A percentile compares a stretch with the other conserved stretches of the same genome.
Conservation (phyloP, 1,140 invertebrate species). For the Drosophila equinoxialis region DNA sequence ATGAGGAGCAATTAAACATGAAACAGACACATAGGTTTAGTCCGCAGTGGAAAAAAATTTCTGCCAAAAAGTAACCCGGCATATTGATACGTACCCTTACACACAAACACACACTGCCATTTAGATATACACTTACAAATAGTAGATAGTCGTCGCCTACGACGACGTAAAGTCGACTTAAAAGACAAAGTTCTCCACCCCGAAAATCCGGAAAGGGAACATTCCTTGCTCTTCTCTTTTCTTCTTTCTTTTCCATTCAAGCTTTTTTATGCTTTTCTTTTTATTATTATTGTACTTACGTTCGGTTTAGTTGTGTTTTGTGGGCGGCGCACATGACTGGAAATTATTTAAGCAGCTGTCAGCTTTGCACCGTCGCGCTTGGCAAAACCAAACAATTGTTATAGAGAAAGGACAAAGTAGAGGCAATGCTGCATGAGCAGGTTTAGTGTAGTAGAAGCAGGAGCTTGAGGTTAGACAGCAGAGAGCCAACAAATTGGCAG, state of each 20-base stretch:
- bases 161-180: constrained; percentile 62
- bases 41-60: neutral
- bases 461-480: constrained; percentile 42
- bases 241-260: neutral
- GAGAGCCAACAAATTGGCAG: constrained; percentile 60
- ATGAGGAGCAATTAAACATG: constrained; percentile 62
- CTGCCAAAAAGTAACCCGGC: constrained; percentile 40
- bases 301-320: constrained; percentile 62
- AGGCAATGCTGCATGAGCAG: neutral
- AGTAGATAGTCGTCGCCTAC: constrained; percentile 18
- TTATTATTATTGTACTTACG: constrained; percentile 39
- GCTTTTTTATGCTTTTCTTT: constrained; percentile 18
- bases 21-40: constrained; percentile 55
- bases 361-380: constrained; percentile 63
- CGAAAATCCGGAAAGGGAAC: constrained; percentile 35
- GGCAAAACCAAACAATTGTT: constrained; percentile 40
- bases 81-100: constrained; percentile 47
- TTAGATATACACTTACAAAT: no score
- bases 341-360: constrained; percentile 65
- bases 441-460: neutral
- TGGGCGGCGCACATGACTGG: constrained; percentile 63
- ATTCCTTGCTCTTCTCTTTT: constrained; percentile 35
- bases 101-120: neutral
- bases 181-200: constrained; percentile 48
- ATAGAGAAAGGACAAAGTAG: neutral